These are phyloP conservation scores for Formica exsecta DNA, from an alignment of 1,140 invertebrate genomes.

Conservation along the genomic window DNA sequence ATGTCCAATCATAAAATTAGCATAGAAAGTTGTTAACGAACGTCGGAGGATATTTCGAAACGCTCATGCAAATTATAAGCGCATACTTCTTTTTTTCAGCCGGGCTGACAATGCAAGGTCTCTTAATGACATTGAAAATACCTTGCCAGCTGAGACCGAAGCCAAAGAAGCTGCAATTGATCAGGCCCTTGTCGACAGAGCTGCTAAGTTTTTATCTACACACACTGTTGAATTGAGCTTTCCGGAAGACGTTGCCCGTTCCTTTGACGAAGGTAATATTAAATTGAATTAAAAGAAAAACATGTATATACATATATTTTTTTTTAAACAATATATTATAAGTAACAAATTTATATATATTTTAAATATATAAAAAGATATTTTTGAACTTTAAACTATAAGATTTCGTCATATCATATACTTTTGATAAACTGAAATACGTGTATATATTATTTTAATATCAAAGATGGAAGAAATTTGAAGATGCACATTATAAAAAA, in stretches of 20 bases:
- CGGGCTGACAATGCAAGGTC: constrained; percentile 86
- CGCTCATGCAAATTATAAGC: not conserved
- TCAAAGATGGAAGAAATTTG: not conserved
- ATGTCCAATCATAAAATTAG: constrained; percentile 13
- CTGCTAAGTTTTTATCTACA: constrained; percentile 91
- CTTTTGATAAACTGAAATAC: too few species aligned
- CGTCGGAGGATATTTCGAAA: not conserved
- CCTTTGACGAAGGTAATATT: constrained; percentile 86
- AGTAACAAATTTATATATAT: too few species aligned
- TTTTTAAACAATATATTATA: too few species aligned
- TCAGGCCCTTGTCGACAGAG: constrained; percentile 90
- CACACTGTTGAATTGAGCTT: constrained; percentile 93
- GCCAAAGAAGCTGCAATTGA: constrained; percentile 92
- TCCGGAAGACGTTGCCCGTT: constrained; percentile 89
- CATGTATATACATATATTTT: not conserved
- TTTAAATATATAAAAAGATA: too few species aligned
- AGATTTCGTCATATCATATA: not conserved
- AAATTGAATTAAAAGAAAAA: not conserved
- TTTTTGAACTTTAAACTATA: not conserved
- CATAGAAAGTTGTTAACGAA: constrained; percentile 22
- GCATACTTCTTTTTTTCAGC: constrained; percentile 75
- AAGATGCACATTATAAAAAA: not conserved
- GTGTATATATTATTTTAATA: too few species aligned
- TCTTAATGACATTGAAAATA: constrained; percentile 86
- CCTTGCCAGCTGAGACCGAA: constrained; percentile 89